A percentile compares a stretch with the other conserved stretches of the same genome.
Conservation (phyloP, 2,113 vertebrate species). For the Corythornis madagascariensis region DNA sequence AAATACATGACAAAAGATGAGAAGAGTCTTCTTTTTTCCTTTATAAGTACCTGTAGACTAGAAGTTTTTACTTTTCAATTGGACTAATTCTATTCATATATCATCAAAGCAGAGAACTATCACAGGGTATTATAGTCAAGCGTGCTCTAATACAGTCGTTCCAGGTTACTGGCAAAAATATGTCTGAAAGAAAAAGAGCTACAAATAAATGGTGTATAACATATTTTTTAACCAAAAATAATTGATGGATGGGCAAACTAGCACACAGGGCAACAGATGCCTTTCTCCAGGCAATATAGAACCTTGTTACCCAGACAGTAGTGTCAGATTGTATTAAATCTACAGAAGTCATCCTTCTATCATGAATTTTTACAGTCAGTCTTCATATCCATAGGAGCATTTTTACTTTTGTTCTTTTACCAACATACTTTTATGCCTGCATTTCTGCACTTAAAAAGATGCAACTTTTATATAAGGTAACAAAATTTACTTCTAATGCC, state of each 20-base stretch:
- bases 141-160: not conserved
- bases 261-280: slow-evolving; percentile 41
- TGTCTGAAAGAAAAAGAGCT: not conserved
- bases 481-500: not conserved
- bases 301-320: slow-evolving; percentile 44
- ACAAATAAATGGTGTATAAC: not conserved
- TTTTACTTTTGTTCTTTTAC: not conserved
- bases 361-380: not conserved
- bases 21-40: not conserved
- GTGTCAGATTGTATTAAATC: slow-evolving; percentile 63
- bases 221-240: slow-evolving; percentile 9
- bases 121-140: not conserved
- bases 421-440: not conserved
- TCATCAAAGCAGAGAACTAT: not conserved
- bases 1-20: not conserved
- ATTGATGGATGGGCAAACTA: slow-evolving; percentile 46
- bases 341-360: slow-evolving; percentile 31
- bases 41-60: not conserved
- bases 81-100: not conserved
- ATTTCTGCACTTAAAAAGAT: slow-evolving; percentile 3
- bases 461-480: slow-evolving; percentile 44
- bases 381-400: not conserved
- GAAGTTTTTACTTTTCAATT: not conserved
- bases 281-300: slow-evolving; percentile 47
- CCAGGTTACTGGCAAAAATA: not conserved